Conservation (phyloP, 2,888 invertebrate genomes). For the Perdita meconis region DNA sequence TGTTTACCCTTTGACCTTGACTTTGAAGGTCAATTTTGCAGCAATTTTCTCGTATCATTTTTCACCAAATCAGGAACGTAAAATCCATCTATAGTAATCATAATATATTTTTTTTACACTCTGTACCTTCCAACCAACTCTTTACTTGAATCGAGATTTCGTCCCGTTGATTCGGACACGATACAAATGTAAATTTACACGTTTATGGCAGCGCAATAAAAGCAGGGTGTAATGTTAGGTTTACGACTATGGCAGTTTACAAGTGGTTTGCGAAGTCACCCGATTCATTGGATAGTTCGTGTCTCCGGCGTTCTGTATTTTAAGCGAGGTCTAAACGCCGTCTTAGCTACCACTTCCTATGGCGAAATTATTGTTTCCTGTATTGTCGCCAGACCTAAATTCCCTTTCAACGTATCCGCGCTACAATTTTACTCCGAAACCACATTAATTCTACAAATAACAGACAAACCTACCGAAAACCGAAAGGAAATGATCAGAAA, state of each 20-base stretch:
- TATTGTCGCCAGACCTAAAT: not conserved
- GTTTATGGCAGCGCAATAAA: constrained; percentile 66
- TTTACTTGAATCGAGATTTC: constrained; percentile 18
- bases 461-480: no score
- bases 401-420: not conserved
- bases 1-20: no score
- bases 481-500: no score
- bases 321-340: constrained; percentile 22
- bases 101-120: no score
- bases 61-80: no score
- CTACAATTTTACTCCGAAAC: no score
- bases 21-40: no score
- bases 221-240: constrained; percentile 64
- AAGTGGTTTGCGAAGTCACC: constrained; percentile 46
- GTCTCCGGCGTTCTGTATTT: constrained; percentile 45
- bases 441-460: no score
- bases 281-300: constrained; percentile 53
- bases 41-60: no score
- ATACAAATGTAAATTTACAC: constrained; percentile 71
- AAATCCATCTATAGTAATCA: no score
- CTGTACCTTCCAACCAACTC: no score
- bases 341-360: constrained; percentile 17
- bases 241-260: constrained; percentile 70
- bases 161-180: constrained; percentile 54
- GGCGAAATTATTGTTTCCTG: constrained; percentile 9